These are phyloP conservation scores for Schizaphis graminum DNA, from an alignment of 2,888 invertebrate genomes.

Conservation along the genomic window DNA sequence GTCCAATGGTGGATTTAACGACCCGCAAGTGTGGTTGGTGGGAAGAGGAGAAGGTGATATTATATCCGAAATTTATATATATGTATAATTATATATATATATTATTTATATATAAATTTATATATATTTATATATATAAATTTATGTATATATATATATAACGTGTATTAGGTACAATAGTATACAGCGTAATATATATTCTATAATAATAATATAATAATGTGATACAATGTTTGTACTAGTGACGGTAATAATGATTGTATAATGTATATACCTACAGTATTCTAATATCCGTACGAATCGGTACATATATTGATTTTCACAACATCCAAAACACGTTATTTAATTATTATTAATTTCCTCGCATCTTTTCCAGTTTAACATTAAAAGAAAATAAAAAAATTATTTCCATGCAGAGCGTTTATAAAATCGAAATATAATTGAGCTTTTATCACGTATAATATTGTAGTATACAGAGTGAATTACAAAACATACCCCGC, in stretches of 20 bases:
- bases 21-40: background rate
- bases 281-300: background rate
- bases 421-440: background rate
- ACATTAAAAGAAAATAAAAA: background rate
- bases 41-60: background rate
- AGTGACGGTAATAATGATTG: background rate
- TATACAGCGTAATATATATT: background rate
- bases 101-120: too few species aligned
- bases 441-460: background rate
- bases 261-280: background rate
- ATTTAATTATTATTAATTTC: background rate
- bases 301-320: background rate
- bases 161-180: background rate
- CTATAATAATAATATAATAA: background rate
- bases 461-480: background rate
- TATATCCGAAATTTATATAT: background rate
- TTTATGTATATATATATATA: background rate
- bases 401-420: background rate
- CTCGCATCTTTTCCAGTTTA: background rate
- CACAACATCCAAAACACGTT: background rate
- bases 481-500: fast-evolving
- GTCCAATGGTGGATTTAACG: background rate
- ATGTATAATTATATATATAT: too few species aligned
- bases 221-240: background rate
- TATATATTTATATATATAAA: too few species aligned